Evolutionary conservation across 2,113 vertebrate genomes (phyloP).

Genomic region (Amblyornis subalaris): DNA sequence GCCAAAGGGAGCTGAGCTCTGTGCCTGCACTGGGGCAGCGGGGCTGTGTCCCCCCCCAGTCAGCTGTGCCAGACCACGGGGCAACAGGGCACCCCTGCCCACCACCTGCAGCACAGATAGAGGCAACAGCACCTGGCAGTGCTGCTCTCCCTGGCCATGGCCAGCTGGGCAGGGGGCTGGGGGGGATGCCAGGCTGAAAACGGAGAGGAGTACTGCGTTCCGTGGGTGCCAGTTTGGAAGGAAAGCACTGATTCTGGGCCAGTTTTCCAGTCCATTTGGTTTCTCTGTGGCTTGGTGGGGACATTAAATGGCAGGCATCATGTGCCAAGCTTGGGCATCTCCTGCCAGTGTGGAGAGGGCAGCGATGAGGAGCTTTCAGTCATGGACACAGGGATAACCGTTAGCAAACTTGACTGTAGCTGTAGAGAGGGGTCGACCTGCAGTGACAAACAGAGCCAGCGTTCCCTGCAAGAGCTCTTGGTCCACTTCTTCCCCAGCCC

Average conservation of each 20-base stretch:
- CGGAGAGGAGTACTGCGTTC: neutral
- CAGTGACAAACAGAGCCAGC: neutral
- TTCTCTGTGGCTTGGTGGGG: neutral
- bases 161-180: neutral
- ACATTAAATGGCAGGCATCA: neutral
- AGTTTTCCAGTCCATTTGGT: slow-evolving; percentile 46
- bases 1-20: neutral
- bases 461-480: rapidly evolving
- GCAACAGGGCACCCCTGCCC: rapidly evolving
- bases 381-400: neutral
- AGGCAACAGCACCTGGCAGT: neutral
- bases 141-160: neutral
- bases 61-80: neutral
- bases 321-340: neutral
- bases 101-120: neutral
- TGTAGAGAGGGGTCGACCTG: neutral
- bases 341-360: neutral
- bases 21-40: rapidly evolving
- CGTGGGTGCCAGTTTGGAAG: neutral
- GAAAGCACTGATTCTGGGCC: neutral
- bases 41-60: rapidly evolving
- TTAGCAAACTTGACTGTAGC: neutral
- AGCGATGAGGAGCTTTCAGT: neutral
- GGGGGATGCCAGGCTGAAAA: neutral
- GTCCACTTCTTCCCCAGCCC: neutral